A percentile compares a stretch with the other conserved stretches of the same genome.
These are phyloP conservation scores for Rhinella marina DNA, from an alignment of 2,797 vertebrate genomes.

Conservation along the genomic window DNA sequence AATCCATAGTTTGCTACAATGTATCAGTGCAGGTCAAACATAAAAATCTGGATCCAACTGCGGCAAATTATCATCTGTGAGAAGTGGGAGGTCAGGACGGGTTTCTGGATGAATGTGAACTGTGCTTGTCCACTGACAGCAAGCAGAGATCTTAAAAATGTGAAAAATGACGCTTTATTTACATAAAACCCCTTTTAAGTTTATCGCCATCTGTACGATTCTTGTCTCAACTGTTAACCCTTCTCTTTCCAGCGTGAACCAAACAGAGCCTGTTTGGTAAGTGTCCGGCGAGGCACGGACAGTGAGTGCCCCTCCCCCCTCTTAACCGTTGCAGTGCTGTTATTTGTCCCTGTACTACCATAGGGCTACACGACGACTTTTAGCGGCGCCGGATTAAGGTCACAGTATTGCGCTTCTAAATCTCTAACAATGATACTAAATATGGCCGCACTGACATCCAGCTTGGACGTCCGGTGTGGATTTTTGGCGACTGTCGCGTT, in stretches of 20 bases:
- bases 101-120: too few relatives aligned
- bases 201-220: not conserved
- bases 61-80: not conserved
- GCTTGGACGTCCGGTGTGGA: too few relatives aligned
- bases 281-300: conserved; percentile 66
- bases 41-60: not conserved
- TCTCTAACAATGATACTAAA: too few relatives aligned
- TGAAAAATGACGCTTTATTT: not conserved
- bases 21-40: not conserved
- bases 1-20: not conserved
- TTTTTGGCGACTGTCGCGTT: too few relatives aligned
- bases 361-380: not conserved
- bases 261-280: conserved; percentile 84
- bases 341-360: conserved; percentile 12
- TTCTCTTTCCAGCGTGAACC: conserved; percentile 82
- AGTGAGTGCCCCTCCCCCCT: not conserved
- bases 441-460: too few relatives aligned
- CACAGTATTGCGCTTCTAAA: too few relatives aligned
- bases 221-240: conserved; percentile 66
- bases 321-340: conserved; percentile 8
- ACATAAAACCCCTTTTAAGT: not conserved
- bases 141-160: not conserved
- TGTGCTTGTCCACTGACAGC: not conserved
- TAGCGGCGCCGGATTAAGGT: too few relatives aligned
- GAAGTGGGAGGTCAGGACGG: not conserved